Percentiles rank a stretch among this genome's conserved stretches.
Evolutionary conservation across 2,797 vertebrate genomes (phyloP).

Genomic region (Cottoperca gobio): DNA sequence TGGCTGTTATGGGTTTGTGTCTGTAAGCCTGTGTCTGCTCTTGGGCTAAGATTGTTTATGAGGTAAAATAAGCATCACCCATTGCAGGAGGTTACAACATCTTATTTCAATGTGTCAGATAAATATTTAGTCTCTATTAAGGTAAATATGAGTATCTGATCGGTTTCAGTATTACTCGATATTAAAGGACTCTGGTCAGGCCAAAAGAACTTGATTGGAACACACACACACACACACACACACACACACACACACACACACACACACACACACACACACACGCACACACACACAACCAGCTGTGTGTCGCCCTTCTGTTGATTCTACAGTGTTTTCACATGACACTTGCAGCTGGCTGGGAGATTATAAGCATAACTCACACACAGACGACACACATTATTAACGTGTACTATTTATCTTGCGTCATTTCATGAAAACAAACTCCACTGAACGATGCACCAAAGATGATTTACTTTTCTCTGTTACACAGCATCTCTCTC

Average conservation of each 20-base stretch:
- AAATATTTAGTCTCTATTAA: background rate
- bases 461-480: slow-evolving; percentile 8
- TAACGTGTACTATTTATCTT: background rate
- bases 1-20: background rate
- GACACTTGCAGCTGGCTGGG: slow-evolving; percentile 1
- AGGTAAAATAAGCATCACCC: background rate
- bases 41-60: background rate
- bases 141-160: background rate
- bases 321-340: background rate
- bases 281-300: background rate
- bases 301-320: background rate
- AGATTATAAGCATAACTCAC: background rate
- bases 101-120: background rate
- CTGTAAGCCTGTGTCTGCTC: background rate
- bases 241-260: background rate
- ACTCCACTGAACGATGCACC: background rate
- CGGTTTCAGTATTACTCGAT: background rate
- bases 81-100: background rate
- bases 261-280: background rate
- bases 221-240: background rate
- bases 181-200: background rate
- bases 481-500: background rate
- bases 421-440: slow-evolving; percentile 6
- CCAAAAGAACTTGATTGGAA: background rate
- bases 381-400: background rate